Evolutionary conservation across 2,113 vertebrate species (phyloP).

Genomic region (Haplotaxodon microlepis): DNA sequence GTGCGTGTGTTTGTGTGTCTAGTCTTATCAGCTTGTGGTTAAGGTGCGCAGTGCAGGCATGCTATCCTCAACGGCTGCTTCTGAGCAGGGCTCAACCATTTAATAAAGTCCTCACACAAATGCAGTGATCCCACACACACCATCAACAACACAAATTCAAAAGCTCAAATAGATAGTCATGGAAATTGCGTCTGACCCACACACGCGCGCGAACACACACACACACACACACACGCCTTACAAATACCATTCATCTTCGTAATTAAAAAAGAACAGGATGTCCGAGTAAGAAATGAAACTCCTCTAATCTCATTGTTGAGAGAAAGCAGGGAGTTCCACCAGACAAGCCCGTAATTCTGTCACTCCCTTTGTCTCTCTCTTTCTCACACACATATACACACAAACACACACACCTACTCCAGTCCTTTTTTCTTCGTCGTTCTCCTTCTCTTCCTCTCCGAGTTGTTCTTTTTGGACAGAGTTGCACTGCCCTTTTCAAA

Average conservation of each 20-base stretch:
- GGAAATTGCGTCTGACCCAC: neutral
- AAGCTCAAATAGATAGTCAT: neutral
- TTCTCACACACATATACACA: neutral
- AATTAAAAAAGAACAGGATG: conserved; percentile 39
- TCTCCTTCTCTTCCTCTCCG: neutral
- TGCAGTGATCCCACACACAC: neutral
- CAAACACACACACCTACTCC: neutral
- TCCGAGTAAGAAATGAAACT: conserved; percentile 10
- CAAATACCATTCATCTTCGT: conserved; percentile 7
- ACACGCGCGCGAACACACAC: rapidly evolving
- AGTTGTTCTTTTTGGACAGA: conserved; percentile 46
- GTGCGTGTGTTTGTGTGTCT: neutral
- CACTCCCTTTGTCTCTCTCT: neutral
- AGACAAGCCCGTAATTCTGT: neutral
- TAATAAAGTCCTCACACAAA: neutral
- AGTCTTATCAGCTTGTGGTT: neutral
- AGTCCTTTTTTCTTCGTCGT: neutral
- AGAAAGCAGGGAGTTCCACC: neutral
- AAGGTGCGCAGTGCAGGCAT: neutral
- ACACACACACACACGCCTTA: neutral
- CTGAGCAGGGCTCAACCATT: neutral
- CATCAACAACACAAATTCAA: neutral
- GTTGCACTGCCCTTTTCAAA: conserved; percentile 63
- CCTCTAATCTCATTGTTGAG: conserved; percentile 21
- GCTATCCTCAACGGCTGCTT: neutral